phyloP scores from a whole-genome alignment of 1,140 invertebrate genomes.

The Vollenhovia emeryi region DNA sequence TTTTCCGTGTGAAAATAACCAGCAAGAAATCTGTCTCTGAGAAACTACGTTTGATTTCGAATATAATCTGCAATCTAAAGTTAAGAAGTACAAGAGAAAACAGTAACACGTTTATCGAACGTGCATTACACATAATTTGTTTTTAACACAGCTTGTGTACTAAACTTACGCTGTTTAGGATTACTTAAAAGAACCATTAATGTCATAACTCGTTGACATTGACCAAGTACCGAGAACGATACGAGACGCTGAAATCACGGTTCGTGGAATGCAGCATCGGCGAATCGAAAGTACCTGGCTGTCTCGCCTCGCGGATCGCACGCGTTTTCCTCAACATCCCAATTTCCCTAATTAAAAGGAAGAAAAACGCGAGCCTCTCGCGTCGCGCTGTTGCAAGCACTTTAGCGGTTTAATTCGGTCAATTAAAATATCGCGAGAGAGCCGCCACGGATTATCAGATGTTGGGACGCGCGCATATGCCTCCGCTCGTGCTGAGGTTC shows the following conservation, averaged over 20 bases:
- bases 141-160: neutral
- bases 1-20: no score
- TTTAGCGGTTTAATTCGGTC: conserved; percentile 4
- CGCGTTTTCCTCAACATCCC: neutral
- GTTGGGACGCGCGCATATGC: conserved; percentile 6
- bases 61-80: no score
- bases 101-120: neutral
- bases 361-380: neutral
- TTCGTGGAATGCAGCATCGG: conserved; percentile 12
- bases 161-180: neutral
- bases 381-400: neutral
- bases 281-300: neutral
- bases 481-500: neutral
- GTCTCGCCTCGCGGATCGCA: neutral
- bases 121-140: neutral
- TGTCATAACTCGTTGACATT: neutral
- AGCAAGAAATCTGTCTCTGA: neutral
- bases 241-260: neutral
- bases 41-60: no score
- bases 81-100: neutral
- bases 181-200: neutral
- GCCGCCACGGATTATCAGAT: neutral
- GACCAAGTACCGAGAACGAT: neutral
- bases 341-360: conserved; percentile 29
- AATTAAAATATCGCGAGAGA: conserved; percentile 16